phyloP scores from a whole-genome alignment of 2,888 invertebrate species.

The Nasonovia ribisnigri region DNA sequence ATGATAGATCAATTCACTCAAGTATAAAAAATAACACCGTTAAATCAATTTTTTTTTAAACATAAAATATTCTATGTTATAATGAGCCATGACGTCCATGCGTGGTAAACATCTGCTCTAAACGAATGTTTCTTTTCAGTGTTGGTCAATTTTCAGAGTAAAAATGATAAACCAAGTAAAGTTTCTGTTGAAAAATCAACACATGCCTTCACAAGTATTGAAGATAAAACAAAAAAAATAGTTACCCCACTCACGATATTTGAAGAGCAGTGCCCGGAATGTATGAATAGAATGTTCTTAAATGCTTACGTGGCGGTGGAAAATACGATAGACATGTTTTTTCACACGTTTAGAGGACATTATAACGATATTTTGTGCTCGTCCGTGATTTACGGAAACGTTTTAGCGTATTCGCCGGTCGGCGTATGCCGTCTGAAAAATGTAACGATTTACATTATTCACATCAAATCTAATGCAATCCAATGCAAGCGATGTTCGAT shows the following conservation, averaged over 20 bases:
- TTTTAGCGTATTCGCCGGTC: no score
- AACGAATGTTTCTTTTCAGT: background rate
- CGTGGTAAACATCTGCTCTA: background rate
- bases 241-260: background rate
- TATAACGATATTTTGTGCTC: no score
- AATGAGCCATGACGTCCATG: no score
- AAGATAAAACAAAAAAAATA: no score
- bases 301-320: background rate
- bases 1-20: background rate
- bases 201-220: background rate
- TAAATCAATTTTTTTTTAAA: background rate
- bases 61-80: background rate
- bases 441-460: background rate
- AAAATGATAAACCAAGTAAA: no score
- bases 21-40: background rate
- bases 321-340: background rate
- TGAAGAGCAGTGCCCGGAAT: background rate
- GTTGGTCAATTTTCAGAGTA: background rate
- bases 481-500: background rate
- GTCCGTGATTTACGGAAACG: no score
- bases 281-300: background rate
- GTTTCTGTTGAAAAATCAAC: background rate
- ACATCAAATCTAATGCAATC: background rate
- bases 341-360: background rate
- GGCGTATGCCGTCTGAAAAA: background rate